Evolutionary conservation across 2,797 vertebrate genomes (phyloP).

Genomic region (Neopelma chrysocephalum): DNA sequence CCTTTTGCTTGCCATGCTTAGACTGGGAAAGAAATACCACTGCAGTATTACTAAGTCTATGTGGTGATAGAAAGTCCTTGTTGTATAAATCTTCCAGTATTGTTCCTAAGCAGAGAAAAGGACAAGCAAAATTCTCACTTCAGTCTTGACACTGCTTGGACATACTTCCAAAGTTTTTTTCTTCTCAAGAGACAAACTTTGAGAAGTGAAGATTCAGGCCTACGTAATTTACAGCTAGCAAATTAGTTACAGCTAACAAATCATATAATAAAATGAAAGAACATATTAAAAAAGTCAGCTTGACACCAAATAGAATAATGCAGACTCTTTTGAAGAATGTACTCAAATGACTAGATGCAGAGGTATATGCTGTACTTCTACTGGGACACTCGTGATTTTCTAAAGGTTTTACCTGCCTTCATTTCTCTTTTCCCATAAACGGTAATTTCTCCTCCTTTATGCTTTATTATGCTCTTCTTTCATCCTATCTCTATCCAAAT

Average conservation of each 20-base stretch:
- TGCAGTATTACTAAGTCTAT: background rate
- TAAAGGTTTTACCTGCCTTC: background rate
- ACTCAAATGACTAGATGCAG: background rate
- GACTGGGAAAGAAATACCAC: background rate
- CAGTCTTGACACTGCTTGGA: background rate
- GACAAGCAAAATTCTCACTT: background rate
- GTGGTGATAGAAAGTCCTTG: background rate
- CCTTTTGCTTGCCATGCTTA: background rate
- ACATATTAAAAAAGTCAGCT: background rate
- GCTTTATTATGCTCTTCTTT: background rate
- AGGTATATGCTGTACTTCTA: background rate
- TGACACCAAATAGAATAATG: background rate
- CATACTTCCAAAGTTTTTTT: background rate
- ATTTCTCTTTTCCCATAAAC: background rate
- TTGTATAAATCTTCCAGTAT: background rate
- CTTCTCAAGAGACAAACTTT: background rate
- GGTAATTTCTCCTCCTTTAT: background rate
- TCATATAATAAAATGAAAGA: background rate
- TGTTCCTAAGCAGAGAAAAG: background rate
- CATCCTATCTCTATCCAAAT: background rate
- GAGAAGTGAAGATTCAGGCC: background rate
- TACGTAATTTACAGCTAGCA: background rate
- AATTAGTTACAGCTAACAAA: background rate
- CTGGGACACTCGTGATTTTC: background rate
- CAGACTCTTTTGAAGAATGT: background rate